Base-by-base conservation (phyloP, 2,888 invertebrate species). In the Sarcophaga caerulescens region DNA sequence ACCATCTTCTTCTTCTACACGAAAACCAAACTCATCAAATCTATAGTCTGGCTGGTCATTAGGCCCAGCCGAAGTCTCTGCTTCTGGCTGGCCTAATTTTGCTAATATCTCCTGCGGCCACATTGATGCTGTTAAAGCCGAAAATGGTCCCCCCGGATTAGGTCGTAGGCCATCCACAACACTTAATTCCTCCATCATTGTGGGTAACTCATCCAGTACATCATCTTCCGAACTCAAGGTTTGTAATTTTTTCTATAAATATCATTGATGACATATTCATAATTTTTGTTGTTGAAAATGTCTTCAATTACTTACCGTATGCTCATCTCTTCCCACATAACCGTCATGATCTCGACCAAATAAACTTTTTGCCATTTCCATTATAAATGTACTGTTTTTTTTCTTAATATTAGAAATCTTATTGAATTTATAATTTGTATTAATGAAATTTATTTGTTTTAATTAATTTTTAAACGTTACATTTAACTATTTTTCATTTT, bases 11-110 rank as follows among this genome's bases (percentile, higher is more conserved):
- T 98, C 98, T 91, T 99, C 99, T 1, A 98, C 96, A 90, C 98
- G 96, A 93, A 99, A 99, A 2, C 99, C 99, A 94, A 99, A 99
- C 93, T 99, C 99, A 94, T 99, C 99, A 94, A 98, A 99, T 89
- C 97, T 95, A 89, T 94, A 95, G 89, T 95, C 95, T 0, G 95
- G 95, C 52, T 95, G 94, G 87, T 95, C 94, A 84, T 95, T 94
- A 1, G 95, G 94, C n/a, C 94, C 95, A 0, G 88, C 75, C 10
- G 94, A 94, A 65, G 94, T 94, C 90, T 95, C 95, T 0, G 94
- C 93, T 91, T 97, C 97, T 4, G 97, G 96, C 92, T 97, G 96
- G 44, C 95, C 95, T 65, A 97, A 93, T 93, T 97, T 97, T 1
- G 96, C 96, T 92, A 98, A 95, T 80, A 98, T 96, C 91, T 98